Evolutionary conservation across 2,113 vertebrate species (phyloP), one percentile per base, ranked within the genome.

Genomic region (Lanius ludovicianus): DNA sequence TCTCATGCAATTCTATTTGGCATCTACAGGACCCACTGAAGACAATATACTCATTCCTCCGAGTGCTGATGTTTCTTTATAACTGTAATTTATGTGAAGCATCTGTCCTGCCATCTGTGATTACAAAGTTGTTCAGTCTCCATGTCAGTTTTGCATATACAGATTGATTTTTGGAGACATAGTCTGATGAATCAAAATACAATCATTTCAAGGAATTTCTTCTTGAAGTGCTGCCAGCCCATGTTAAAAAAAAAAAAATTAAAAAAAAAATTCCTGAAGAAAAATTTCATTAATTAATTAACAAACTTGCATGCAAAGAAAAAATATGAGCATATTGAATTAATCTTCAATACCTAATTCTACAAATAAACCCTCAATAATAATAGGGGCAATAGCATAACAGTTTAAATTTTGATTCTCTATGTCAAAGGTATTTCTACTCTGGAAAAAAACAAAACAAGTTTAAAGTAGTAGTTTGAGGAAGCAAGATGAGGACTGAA

Each of bases 61-160:
- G 67, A 74, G 47, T 70, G n/a, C 42, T 96, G 87, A 77, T 83
- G 79, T 94, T 94, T 90, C 68, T 69, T 30, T 63, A 17, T 73
- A 93, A 75, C 39, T 46, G 39, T 47, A 83, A 88, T 83, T 93
- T 52, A 78, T 93, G 75, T 91, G 67, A 74, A 95, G 95, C 91
- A 88, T 93, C 95, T 94, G 90, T 88, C 90, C 44, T 86, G 68
- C 92, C 85, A 95, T 97, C 93, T 96, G 92, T 1, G 21, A 70
- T 63, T 83, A 56, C 56, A 70, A 80, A 88, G 71, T 70, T 30
- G 21, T 59, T 93, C 67, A 59, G 47, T 27, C 35, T 96, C 30
- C 24, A 13, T 83, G 19, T 70, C 70, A 91, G 16, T 69, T 91
- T 83, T 84, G 30, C 39, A 64, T 70, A 60, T 33, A 73, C 21